A percentile compares a stretch with the other conserved stretches of the same genome.
phyloP scores from a whole-genome alignment of 2,113 vertebrate species.

The Chrysochloris asiatica region DNA sequence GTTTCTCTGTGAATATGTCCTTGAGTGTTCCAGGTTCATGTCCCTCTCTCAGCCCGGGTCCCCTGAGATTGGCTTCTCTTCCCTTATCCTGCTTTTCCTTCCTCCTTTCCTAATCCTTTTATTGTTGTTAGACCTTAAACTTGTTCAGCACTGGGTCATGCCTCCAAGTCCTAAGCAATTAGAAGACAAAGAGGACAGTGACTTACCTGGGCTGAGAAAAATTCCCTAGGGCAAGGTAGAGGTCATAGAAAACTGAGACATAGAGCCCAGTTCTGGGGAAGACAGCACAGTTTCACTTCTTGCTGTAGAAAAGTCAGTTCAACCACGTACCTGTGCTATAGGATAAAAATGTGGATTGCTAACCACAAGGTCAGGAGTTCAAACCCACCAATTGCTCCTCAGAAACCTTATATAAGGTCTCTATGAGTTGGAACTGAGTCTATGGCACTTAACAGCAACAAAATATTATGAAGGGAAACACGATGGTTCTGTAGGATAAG shows the following conservation, averaged over 20 bases:
- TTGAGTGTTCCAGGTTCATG: background rate
- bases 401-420: no score
- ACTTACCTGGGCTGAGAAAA: background rate
- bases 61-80: slow-evolving; percentile 16
- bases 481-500: no score
- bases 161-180: background rate
- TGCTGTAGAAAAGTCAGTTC: background rate
- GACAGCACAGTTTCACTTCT: background rate
- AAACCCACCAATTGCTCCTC: no score
- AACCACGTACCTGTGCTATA: background rate
- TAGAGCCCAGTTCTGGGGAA: background rate
- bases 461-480: no score
- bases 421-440: no score
- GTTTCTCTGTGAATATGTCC: background rate
- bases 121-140: background rate
- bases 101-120: background rate
- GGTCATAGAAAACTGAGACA: background rate
- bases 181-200: background rate
- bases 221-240: background rate
- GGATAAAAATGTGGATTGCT: no score
- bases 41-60: background rate
- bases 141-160: background rate
- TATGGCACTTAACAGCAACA: no score
- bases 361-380: no score
- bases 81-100: background rate